Conservation (phyloP, 2,888 invertebrate genomes). For the Xestoiulus laeticollis region DNA sequence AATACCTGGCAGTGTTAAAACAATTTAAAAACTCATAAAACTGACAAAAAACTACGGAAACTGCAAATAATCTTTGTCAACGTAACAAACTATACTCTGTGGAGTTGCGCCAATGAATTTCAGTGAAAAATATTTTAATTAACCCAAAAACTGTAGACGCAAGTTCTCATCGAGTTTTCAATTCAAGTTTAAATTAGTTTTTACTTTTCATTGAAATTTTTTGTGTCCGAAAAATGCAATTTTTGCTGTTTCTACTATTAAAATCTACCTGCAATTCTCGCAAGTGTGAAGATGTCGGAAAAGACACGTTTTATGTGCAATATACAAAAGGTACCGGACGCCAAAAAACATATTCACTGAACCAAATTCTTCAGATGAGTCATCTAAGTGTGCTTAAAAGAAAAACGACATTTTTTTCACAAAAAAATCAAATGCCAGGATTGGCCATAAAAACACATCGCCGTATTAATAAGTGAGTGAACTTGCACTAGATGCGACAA, state of each 20-base stretch:
- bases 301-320: not conserved
- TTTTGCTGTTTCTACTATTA: not conserved
- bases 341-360: conserved; percentile 6
- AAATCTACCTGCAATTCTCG: not conserved
- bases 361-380: conserved; percentile 37
- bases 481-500: conserved; percentile 15
- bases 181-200: no score
- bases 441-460: conserved; percentile 16
- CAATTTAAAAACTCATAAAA: no score
- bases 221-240: not conserved
- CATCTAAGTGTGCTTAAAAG: conserved; percentile 15
- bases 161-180: no score
- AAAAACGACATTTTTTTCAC: not conserved
- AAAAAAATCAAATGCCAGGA: not conserved
- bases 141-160: no score
- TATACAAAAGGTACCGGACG: conserved; percentile 8
- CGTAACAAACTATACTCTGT: no score
- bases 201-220: not conserved
- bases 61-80: no score
- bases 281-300: not conserved
- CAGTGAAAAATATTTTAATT: no score
- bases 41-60: no score
- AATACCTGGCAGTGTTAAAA: no score
- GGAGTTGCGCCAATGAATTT: no score
- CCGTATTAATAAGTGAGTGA: conserved; percentile 20